Conservation (phyloP, 2,797 vertebrate genomes). For the Glyptemys insculpta region DNA sequence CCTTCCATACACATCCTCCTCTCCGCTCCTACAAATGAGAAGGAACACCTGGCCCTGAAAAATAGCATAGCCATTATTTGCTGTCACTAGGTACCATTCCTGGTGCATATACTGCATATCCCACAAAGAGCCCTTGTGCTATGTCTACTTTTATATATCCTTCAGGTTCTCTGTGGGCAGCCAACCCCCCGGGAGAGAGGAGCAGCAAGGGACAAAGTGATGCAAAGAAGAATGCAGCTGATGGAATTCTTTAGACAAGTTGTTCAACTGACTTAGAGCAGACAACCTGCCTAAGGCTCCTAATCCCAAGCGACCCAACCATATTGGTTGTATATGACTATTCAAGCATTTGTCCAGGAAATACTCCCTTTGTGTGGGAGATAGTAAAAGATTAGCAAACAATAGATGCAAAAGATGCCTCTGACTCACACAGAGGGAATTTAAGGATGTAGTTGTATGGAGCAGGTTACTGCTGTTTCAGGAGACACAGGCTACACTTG, state of each 20-base stretch:
- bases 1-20: not conserved
- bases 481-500: not conserved
- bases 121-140: rapidly evolving
- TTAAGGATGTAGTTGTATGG: not conserved
- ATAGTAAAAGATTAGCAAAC: not conserved
- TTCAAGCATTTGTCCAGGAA: not conserved
- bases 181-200: not conserved
- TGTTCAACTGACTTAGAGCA: not conserved
- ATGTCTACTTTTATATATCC: not conserved
- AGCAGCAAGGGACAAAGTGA: not conserved
- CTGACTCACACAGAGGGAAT: not conserved
- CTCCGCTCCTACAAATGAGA: not conserved
- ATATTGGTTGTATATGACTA: not conserved
- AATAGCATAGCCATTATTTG: not conserved
- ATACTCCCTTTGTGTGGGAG: not conserved
- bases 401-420: not conserved
- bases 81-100: not conserved
- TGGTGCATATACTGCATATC: not conserved
- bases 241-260: not conserved
- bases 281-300: not conserved
- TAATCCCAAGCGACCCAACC: not conserved
- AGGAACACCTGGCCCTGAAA: not conserved
- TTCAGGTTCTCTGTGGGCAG: not conserved
- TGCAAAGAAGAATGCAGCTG: not conserved
- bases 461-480: not conserved